Conservation (phyloP, 2,113 vertebrate genomes). For the Rhombomys opimus region DNA sequence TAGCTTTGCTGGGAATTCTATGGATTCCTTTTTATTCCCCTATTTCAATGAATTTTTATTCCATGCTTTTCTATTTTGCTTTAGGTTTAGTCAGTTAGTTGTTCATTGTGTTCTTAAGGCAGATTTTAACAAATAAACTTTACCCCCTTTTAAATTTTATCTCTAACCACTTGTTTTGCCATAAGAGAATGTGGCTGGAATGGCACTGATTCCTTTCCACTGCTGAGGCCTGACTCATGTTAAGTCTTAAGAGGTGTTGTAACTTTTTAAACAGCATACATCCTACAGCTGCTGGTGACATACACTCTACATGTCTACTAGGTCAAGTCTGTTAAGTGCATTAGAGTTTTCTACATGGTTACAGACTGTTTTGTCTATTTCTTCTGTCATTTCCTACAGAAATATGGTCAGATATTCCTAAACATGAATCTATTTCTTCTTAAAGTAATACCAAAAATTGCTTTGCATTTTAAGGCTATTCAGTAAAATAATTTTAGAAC, state of each 20-base stretch:
- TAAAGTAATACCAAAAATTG: slow-evolving; percentile 30
- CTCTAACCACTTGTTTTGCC: background rate
- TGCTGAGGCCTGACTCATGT: background rate
- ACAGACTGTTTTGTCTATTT: slow-evolving; percentile 22
- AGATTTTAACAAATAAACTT: slow-evolving; percentile 8
- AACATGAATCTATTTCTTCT: slow-evolving; percentile 41
- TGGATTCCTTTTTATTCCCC: background rate
- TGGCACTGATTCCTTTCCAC: slow-evolving; percentile 29
- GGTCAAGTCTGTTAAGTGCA: slow-evolving; percentile 12
- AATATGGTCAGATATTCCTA: slow-evolving; percentile 21
- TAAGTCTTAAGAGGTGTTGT: background rate
- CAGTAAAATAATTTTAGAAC: slow-evolving; percentile 39
- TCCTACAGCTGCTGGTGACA: background rate
- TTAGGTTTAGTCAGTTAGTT: slow-evolving; percentile 8
- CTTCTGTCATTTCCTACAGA: background rate
- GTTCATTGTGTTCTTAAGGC: slow-evolving; percentile 5
- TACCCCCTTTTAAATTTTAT: background rate
- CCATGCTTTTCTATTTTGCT: background rate
- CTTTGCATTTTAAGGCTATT: slow-evolving; percentile 44
- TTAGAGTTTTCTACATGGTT: slow-evolving; percentile 42
- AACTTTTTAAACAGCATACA: background rate
- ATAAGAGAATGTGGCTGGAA: background rate
- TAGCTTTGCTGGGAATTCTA: slow-evolving; percentile 13
- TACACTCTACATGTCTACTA: background rate
- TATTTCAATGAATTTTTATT: background rate